phyloP scores from a whole-genome alignment of 2,113 vertebrate species.

The Zingel zingel region DNA sequence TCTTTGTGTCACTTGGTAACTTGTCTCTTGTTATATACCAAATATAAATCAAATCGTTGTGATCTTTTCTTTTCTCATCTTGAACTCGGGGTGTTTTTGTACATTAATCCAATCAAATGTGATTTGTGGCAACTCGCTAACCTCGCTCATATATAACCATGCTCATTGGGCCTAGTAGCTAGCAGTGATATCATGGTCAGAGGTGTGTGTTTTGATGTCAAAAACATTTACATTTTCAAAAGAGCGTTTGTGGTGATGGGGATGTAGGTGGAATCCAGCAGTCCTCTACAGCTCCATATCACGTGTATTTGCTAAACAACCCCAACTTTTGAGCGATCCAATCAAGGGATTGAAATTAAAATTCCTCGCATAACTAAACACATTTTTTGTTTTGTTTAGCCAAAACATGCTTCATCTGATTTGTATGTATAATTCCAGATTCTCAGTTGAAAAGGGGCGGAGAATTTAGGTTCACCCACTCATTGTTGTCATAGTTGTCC shows the following conservation, averaged over 20 bases:
- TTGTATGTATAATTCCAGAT: not conserved
- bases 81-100: not conserved
- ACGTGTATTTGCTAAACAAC: not conserved
- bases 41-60: not conserved
- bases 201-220: not conserved
- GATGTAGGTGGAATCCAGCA: not conserved
- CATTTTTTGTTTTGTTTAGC: not conserved
- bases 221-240: not conserved
- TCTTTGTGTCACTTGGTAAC: not conserved
- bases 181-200: not conserved
- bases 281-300: not conserved
- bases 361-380: not conserved
- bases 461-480: constrained; percentile 73
- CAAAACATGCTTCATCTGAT: not conserved
- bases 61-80: not conserved
- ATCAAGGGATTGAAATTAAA: not conserved
- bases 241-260: not conserved
- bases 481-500: constrained; percentile 64
- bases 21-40: not conserved
- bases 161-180: not conserved
- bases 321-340: not conserved
- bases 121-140: not conserved
- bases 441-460: not conserved
- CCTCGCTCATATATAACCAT: not conserved
- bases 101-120: not conserved